Evolutionary conservation across 2,113 vertebrate genomes (phyloP), one percentile per base, ranked within the genome.

Genomic region (Callipepla squamata): DNA sequence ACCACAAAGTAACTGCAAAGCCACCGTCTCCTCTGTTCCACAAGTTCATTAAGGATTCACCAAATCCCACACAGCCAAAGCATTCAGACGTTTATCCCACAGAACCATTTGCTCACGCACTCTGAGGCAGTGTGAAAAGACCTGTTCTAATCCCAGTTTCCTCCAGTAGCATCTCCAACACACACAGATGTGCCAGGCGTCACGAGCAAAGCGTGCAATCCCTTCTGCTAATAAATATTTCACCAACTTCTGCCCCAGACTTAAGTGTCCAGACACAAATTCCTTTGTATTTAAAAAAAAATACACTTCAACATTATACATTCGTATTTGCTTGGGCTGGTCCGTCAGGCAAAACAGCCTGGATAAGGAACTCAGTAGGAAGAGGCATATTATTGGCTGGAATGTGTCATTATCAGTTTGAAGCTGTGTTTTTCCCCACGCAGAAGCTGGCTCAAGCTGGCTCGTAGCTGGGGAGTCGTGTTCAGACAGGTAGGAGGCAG

Each of bases 1-100:
- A 75, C 47, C 78, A 92, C 85, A 77, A 77, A 82, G 69, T 25
- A 62, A 90, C n/a, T 73, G 82, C 87, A 93, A 89, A 90, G 34
- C 30, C 45, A 55, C 44, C 0, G 0, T 28, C 70, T 85, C 75
- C 42, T 61, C 51, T 91, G 66, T 69, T 67, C 62, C 58, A 69
- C 19, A 20, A 69, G 36, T 82, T 62, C 42, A 85, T 89, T 69
- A 85, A 57, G 47, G 80, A 92, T 44, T 66, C 65, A 61, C 16
- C 55, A 70, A 91, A 89, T 87, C 47, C 80, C 61, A 47, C 32
- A 85, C 44, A 85, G 61, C 28, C 75, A 55, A 21, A 93, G 21
- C 68, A 51, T 62, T 88, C 53, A 13, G 16, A 58, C 20, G 76
- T 90, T 74, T 45, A 76, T 23, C 42, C 50, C 67, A 66, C 40